phyloP scores from a whole-genome alignment of 2,888 invertebrate genomes.

The Zaprionus bogoriensis region DNA sequence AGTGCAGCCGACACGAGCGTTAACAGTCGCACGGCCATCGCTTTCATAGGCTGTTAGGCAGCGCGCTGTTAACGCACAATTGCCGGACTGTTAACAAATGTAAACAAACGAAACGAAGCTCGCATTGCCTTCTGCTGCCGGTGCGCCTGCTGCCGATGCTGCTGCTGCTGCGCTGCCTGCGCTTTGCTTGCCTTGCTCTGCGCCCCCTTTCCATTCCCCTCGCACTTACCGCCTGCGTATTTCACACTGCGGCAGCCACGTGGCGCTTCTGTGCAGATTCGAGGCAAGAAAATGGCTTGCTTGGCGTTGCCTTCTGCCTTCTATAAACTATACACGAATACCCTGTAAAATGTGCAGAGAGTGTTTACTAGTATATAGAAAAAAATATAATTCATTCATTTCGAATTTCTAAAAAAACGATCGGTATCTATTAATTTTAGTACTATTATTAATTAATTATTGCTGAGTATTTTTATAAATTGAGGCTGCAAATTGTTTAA shows the following conservation, averaged over 20 bases:
- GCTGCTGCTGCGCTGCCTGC: neutral
- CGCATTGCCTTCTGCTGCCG: neutral
- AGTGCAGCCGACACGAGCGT: neutral
- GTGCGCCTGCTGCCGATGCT: neutral
- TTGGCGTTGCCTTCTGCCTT: neutral
- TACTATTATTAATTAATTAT: no score
- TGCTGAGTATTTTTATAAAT: no score
- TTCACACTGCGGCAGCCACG: no score
- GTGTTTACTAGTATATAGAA: no score
- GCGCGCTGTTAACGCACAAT: constrained; percentile 37
- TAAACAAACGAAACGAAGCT: constrained; percentile 25
- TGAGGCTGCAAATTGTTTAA: no score
- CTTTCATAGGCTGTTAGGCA: constrained; percentile 15
- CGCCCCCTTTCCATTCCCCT: no score
- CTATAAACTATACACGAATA: neutral
- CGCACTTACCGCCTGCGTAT: no score
- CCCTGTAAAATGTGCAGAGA: neutral
- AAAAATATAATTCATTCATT: no score
- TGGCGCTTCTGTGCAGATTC: no score
- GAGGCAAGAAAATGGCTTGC: neutral
- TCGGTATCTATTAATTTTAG: no score
- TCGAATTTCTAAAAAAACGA: no score
- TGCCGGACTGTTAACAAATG: constrained; percentile 42
- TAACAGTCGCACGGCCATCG: neutral
- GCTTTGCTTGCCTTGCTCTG: neutral